Base-by-base conservation (phyloP, 2,797 vertebrate species). In the Brotogeris chrysoptera region DNA sequence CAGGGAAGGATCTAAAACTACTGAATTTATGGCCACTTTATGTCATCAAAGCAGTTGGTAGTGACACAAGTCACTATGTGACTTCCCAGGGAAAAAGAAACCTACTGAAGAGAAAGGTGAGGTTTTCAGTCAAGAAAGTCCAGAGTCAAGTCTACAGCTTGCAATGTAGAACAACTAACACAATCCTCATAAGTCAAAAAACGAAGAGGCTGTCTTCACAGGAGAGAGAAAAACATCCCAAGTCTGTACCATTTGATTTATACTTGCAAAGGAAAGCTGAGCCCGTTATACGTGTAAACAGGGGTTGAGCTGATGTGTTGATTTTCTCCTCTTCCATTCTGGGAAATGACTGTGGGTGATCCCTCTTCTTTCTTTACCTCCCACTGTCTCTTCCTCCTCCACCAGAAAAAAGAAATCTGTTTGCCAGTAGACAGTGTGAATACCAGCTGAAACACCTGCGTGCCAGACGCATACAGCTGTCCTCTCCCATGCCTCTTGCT, bases 271-370 rank as follows among this genome's bases (percentile, higher is more conserved):
- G 73, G 80, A 92, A 96, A 94, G 90, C 93, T 96, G 96, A 71
- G 97, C 77, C 79, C 68, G 91, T 95, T 80, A 39, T 77, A 83
- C 92, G 96, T 95, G 68, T 92, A 92, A 97, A 95, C 95, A 94
- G 96, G 97, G 92, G 94, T 93, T 97, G 97, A 96, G 93, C 96
- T 97, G 95, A 61, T 83, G 83, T 88, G 96, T 81, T 96, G 94
- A 92, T 96, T 80, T 87, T 95, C 95, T 95, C 88, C 91, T 94
- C 94, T 96, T 98, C 93, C 94, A 97, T 97, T 97, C 97, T 96
- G 95, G 97, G 97, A 98, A 98, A 97, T 96, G 97, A 97, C 97
- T 97, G 97, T 97, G 97, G 97, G 98, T 98, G 98, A 98, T 98
- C 97, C 95, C 90, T 97, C 96, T 96, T 97, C 95, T 97, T 94